Percentiles rank a stretch among this genome's conserved stretches.
phyloP scores from a whole-genome alignment of 2,797 vertebrate genomes.

The Poeciliopsis paucimaculata region DNA sequence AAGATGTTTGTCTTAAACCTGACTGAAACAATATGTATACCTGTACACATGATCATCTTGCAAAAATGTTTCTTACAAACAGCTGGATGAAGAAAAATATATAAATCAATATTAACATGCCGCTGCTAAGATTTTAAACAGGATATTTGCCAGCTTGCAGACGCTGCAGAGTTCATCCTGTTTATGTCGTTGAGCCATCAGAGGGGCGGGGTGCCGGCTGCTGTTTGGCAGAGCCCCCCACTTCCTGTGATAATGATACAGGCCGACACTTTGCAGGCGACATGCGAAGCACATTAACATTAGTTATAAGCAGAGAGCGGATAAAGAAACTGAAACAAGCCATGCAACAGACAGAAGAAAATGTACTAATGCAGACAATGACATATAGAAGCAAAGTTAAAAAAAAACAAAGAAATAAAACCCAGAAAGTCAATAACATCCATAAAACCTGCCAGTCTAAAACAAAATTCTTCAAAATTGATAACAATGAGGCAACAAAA shows the following conservation, averaged over 20 bases:
- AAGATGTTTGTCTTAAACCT: not conserved
- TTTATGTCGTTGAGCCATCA: not conserved
- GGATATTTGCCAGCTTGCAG: not conserved
- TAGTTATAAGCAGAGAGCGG: not conserved
- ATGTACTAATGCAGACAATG: not conserved
- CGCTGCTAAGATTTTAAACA: not conserved
- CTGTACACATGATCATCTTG: not conserved
- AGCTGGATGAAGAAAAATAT: not conserved
- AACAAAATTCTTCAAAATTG: not conserved
- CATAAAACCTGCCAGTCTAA: not conserved
- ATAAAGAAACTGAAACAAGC: conserved; percentile 1
- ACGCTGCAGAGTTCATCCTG: not conserved
- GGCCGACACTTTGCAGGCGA: not conserved
- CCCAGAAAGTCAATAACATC: not conserved
- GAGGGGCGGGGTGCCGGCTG: not conserved
- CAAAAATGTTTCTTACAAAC: not conserved
- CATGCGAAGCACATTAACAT: conserved; percentile 1
- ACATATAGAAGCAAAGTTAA: too few relatives aligned
- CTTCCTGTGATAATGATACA: conserved; percentile 6
- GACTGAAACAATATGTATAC: not conserved
- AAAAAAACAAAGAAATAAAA: not conserved
- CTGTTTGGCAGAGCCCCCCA: not conserved
- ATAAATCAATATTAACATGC: not conserved
- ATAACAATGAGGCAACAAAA: not conserved
- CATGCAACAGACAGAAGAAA: not conserved